These are phyloP conservation scores for Hassar affinis DNA, from an alignment of 2,113 vertebrate genomes.

Conservation along the genomic window DNA sequence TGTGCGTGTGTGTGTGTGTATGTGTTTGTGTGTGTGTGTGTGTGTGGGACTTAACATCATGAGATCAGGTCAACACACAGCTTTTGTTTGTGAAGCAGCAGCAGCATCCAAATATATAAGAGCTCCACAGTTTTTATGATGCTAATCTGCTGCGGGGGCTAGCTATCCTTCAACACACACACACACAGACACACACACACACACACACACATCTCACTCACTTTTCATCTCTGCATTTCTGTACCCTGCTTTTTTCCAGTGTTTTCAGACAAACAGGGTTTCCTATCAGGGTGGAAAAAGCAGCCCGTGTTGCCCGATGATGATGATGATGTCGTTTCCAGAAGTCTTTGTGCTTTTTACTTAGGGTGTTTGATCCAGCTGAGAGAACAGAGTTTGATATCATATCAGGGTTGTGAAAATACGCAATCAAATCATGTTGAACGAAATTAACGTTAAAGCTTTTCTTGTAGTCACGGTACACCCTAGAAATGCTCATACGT, in stretches of 20 bases:
- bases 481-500: too few species aligned
- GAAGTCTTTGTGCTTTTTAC: background rate
- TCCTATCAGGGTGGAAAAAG: background rate
- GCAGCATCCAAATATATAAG: background rate
- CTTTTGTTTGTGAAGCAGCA: conserved; percentile 21
- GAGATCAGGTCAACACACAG: conserved; percentile 21
- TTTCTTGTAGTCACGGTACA: too few species aligned
- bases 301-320: background rate
- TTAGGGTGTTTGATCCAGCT: too few species aligned
- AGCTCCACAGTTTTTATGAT: conserved; percentile 40
- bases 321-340: background rate
- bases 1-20: too few species aligned
- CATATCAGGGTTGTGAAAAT: too few species aligned
- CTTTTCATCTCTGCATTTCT: background rate
- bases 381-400: too few species aligned
- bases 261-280: background rate
- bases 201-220: conserved; percentile 65
- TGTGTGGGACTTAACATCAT: conserved; percentile 5
- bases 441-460: too few species aligned
- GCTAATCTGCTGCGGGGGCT: conserved; percentile 42
- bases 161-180: conserved; percentile 31
- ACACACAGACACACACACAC: conserved; percentile 56
- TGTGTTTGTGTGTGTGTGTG: background rate
- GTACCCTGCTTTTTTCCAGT: background rate
- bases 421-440: too few species aligned